These are phyloP conservation scores for Acomys russatus DNA, from an alignment of 2,797 vertebrate genomes.

Conservation along the genomic window DNA sequence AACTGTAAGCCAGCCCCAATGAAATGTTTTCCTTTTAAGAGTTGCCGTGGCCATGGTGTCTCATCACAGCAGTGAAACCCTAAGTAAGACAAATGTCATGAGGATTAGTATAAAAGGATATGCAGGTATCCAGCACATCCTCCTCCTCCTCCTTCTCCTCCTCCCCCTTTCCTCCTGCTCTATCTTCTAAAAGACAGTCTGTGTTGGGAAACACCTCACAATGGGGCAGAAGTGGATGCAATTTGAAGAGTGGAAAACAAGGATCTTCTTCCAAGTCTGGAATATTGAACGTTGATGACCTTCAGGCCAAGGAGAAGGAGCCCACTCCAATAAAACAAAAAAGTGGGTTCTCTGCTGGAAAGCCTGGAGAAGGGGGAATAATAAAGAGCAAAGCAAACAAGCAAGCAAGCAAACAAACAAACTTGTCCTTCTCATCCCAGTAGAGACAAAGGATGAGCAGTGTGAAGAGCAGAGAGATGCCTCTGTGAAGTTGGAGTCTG, in stretches of 20 bases:
- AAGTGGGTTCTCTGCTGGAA: not conserved
- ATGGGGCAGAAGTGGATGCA: not conserved
- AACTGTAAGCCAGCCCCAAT: too few relatives aligned
- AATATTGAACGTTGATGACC: conserved; percentile 91
- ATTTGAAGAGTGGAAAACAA: not conserved
- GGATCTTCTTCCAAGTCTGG: not conserved
- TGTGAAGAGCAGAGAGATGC: not conserved
- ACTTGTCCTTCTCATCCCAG: not conserved
- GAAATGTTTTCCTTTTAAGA: too few relatives aligned
- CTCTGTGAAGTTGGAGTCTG: conserved; percentile 91
- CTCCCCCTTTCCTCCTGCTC: not conserved
- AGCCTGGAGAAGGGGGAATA: conserved; percentile 87
- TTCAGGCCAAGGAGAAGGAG: conserved; percentile 94
- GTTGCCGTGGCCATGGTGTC: too few relatives aligned
- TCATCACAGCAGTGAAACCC: too few relatives aligned
- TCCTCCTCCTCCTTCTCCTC: not conserved
- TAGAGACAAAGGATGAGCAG: not conserved
- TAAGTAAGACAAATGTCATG: not conserved
- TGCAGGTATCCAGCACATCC: not conserved
- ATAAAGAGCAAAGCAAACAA: conserved; percentile 91
- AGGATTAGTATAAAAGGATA: not conserved
- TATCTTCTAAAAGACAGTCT: not conserved
- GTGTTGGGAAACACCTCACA: not conserved
- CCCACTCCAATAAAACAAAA: conserved; percentile 79
- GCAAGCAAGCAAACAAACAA: conserved; percentile 63